These are phyloP conservation scores for Itoplectis maculator DNA, from an alignment of 2,888 invertebrate species.

Conservation along the genomic window DNA sequence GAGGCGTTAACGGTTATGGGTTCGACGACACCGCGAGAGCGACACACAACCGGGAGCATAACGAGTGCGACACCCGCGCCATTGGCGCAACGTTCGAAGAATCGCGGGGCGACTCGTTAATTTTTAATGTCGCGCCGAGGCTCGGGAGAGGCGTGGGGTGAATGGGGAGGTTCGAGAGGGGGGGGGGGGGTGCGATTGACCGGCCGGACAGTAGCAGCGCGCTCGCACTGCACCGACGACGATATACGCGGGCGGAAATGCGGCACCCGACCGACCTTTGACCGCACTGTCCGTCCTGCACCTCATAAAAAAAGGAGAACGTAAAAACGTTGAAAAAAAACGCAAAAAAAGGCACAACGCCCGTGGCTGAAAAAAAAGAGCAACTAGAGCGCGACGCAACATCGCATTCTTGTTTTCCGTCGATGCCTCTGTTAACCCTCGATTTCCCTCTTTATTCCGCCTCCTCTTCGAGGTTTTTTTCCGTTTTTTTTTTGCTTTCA, in stretches of 20 bases:
- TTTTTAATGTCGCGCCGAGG: slow-evolving; percentile 70
- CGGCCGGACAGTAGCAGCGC: slow-evolving; percentile 65
- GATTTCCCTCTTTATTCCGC: slow-evolving; percentile 2
- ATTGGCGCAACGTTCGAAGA: background rate
- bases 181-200: slow-evolving; percentile 41
- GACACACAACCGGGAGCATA: background rate
- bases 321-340: background rate
- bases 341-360: background rate
- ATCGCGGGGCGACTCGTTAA: slow-evolving; percentile 67
- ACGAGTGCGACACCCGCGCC: background rate
- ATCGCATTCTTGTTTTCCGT: slow-evolving; percentile 22
- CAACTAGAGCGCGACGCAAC: slow-evolving; percentile 6
- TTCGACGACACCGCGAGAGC: slow-evolving; percentile 12
- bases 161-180: too few species aligned
- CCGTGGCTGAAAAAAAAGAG: slow-evolving; percentile 23
- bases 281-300: slow-evolving; percentile 11
- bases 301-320: background rate
- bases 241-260: background rate
- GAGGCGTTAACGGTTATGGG: slow-evolving; percentile 36
- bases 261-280: slow-evolving; percentile 2
- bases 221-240: slow-evolving; percentile 21
- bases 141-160: background rate
- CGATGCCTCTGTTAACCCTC: slow-evolving; percentile 1
- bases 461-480: too few species aligned
- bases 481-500: too few species aligned